Evolutionary conservation across 2,797 vertebrate species (phyloP), one percentile per base, ranked within the genome.

Genomic region (Pseudochromis fuscus): DNA sequence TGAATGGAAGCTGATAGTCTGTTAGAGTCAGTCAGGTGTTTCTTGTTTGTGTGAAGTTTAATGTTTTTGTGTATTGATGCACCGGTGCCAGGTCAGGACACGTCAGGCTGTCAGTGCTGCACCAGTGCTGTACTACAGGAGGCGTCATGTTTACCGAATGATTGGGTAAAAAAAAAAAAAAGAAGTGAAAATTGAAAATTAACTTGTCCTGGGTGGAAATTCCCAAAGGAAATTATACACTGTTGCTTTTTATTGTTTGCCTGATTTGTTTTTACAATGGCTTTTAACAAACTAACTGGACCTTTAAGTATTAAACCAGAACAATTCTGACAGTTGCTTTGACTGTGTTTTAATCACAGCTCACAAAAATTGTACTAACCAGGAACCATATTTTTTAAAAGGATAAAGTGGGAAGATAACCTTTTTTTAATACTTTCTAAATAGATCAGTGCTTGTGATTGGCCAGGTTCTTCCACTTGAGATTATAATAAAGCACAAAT

Each of bases 1-100:
- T 82, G 66, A 78, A 77, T 50, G 40, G 19, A 64, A 84, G 71
- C 53, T 67, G 79, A 86, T 79, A 61, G 66, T 81, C 63, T 28
- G 15, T 30, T 31, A 60, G 27, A 37, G 57, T 57, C 42, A 71
- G 51, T 70, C 64, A 67, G 46, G 64, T 73, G 66, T 64, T 72
- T 51, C 33, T 70, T 75, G 31, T 55, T 19, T 67, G 55, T 71
- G 71, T 48, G 25, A 44, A 50, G 66, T 58, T 73, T 63, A 48
- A 67, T 56, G n/a, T 67, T 31, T 71, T 13, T 21, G 30, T 58
- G 33, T 67, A 52, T 37, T 62, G 30, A 72, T 25, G 25, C 67
- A 53, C 30, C 24, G 24, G 44, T 44, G 65, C 31, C n/a, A 62
- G 31, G 15, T 45, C 31, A 23, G 50, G 49, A 35, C 24, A 49